These are phyloP conservation scores for Heliconius hermathena DNA, from an alignment of 1,140 invertebrate species.

Conservation along the genomic window DNA sequence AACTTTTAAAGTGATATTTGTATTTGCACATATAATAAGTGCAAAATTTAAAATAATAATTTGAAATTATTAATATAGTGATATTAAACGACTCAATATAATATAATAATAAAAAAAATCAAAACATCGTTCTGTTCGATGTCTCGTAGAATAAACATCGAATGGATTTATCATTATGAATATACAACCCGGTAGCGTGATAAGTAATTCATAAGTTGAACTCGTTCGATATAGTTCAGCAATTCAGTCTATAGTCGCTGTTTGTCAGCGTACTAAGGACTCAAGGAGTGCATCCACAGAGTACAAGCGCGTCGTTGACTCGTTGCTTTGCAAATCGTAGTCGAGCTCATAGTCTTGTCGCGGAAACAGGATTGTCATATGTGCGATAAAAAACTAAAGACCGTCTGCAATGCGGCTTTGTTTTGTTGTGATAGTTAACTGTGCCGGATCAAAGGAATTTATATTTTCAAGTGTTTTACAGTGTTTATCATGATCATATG, in stretches of 20 bases:
- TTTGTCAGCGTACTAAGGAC: conserved; percentile 10
- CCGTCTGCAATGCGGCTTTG: conserved; percentile 39
- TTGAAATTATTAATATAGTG: too few species aligned
- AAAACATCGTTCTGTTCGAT: too few species aligned
- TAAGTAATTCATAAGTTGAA: conserved; percentile 3
- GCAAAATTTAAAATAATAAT: too few species aligned
- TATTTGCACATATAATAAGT: too few species aligned
- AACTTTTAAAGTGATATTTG: too few species aligned
- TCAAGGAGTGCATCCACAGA: too few species aligned
- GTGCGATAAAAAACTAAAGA: conserved; percentile 1
- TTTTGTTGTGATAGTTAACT: conserved; percentile 22
- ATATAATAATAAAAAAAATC: too few species aligned
- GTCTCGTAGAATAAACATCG: too few species aligned
- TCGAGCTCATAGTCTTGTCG: neutral
- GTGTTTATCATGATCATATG: conserved; percentile 11
- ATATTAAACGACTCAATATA: too few species aligned
- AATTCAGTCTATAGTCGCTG: conserved; percentile 12
- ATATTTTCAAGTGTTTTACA: conserved; percentile 15
- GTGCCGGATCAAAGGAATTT: conserved; percentile 12
- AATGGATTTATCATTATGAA: neutral
- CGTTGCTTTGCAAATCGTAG: neutral
- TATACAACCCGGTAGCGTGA: neutral
- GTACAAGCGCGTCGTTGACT: neutral
- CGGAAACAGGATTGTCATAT: neutral
- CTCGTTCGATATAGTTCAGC: neutral